Evolutionary conservation across 2,888 invertebrate genomes (phyloP), one percentile per base, ranked within the genome.

Genomic region (Drosophila crucigera): DNA sequence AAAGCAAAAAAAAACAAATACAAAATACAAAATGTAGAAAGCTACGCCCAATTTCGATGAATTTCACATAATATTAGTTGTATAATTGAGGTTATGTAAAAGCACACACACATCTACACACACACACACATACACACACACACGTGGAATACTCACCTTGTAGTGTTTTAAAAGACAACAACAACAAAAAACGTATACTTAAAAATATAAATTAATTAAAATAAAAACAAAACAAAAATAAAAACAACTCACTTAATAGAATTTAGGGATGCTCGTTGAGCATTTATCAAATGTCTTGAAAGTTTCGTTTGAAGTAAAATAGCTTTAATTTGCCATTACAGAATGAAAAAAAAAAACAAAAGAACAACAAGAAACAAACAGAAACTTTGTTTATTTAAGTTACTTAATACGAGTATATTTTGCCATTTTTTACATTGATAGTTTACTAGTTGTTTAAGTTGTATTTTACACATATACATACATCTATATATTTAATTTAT

Each of bases 301-400:
- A 68, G 10, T 53, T 68, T 66, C 50, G 68, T 56, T 84, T 80
- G 86, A 85, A 90, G 80, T 84, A 69, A 76, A 68, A 84, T 84
- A 90, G 92, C 91, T 90, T 92, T 92, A 91, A 91, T 91, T 91
- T 91, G 88, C 92, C 91, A 91, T 92, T 90, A 76, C 72, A 82
- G 60, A 73, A 47, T 16, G 47, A 47, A 43, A n/a, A 41, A n/a
- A 47, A 43, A n/a, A 41, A n/a, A 4, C 0, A 60, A 68, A 74
- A 16, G 16, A 80, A 14, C 3, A 52, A 10, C 7, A 54, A 54
- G 78, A 52, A 33, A 53, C 6, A 11, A 31, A 10, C 22, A 61
- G 56, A 71, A 75, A 76, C 69, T 80, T 89, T 68, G 76, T 69
- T 72, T 75, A 43, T 49, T 73, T 73, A 78, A 80, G 73, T 85